A percentile compares a stretch with the other conserved stretches of the same genome.
Evolutionary conservation across 92 coral and sea anemone genomes (phyloP).

Genomic region (Palythoa grandis): DNA sequence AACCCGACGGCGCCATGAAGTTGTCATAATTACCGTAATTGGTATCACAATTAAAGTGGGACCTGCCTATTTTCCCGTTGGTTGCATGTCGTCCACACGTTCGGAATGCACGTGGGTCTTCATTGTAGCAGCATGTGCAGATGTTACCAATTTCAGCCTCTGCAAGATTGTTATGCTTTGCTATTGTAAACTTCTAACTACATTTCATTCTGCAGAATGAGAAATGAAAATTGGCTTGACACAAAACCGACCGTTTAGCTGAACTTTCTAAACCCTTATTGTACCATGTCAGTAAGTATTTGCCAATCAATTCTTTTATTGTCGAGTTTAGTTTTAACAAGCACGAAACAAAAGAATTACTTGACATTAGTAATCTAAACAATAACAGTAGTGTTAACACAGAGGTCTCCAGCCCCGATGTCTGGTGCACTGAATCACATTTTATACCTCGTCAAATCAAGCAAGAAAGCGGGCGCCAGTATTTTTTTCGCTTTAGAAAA

Average conservation of each 20-base stretch:
- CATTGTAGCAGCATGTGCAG: neutral
- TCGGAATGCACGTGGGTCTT: neutral
- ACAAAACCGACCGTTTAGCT: too few relatives aligned
- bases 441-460: neutral
- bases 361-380: slow-evolving; percentile 16
- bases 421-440: slow-evolving; percentile 10
- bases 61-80: neutral
- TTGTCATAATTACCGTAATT: too few relatives aligned
- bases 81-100: neutral
- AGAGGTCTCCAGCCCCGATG: slow-evolving; percentile 21
- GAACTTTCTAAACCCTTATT: neutral
- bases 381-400: slow-evolving; percentile 9
- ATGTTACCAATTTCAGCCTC: neutral
- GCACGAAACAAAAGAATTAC: neutral
- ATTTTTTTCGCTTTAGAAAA: neutral
- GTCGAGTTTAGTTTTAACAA: slow-evolving; percentile 18
- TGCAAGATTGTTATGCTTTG: neutral
- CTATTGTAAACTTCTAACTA: neutral
- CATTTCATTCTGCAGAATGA: neutral
- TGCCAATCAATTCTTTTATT: neutral
- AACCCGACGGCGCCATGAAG: too few relatives aligned
- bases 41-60: too few relatives aligned
- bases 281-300: neutral
- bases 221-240: neutral
- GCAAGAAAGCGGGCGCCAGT: slow-evolving; percentile 13